Evolutionary conservation across 2,888 invertebrate genomes (phyloP).

Genomic region (Volucella zonaria): DNA sequence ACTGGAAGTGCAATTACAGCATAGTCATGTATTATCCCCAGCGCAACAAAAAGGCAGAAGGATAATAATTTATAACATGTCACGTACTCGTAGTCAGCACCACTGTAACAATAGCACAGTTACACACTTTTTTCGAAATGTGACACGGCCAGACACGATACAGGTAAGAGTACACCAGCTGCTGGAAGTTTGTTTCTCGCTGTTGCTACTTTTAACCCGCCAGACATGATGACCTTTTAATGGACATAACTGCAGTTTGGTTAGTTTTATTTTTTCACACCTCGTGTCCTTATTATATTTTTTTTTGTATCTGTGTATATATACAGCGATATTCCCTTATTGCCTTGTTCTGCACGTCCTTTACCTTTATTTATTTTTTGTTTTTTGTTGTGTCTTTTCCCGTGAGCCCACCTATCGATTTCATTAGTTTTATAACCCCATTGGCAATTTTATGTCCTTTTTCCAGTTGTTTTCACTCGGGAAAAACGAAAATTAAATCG

Average conservation of each 20-base stretch:
- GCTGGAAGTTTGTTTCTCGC: slow-evolving; percentile 4
- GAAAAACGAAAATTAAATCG: slow-evolving; percentile 44
- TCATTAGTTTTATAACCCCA: slow-evolving; percentile 70
- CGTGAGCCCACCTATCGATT: slow-evolving; percentile 66
- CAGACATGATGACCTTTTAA: slow-evolving; percentile 65
- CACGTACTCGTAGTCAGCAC: slow-evolving; percentile 52
- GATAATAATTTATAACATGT: slow-evolving; percentile 65
- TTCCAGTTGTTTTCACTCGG: slow-evolving; percentile 46
- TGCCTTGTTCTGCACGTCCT: background rate
- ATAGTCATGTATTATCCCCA: background rate
- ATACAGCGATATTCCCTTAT: background rate
- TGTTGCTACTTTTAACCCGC: slow-evolving; percentile 55
- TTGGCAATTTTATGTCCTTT: slow-evolving; percentile 57
- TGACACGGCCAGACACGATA: slow-evolving; percentile 29
- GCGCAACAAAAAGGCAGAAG: slow-evolving; percentile 43
- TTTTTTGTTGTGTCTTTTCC: slow-evolving; percentile 16
- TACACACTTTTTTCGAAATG: slow-evolving; percentile 45
- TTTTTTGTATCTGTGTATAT: background rate
- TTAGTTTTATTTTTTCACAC: slow-evolving; percentile 62
- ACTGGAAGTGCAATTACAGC: too few relatives aligned
- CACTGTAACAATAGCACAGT: slow-evolving; percentile 67
- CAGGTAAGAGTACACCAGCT: background rate
- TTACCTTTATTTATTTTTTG: slow-evolving; percentile 16
- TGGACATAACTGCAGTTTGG: slow-evolving; percentile 59
- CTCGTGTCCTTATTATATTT: slow-evolving; percentile 17